These are phyloP conservation scores for Lamellibrachia columna DNA, from an alignment of 2,888 invertebrate species.

Conservation along the genomic window DNA sequence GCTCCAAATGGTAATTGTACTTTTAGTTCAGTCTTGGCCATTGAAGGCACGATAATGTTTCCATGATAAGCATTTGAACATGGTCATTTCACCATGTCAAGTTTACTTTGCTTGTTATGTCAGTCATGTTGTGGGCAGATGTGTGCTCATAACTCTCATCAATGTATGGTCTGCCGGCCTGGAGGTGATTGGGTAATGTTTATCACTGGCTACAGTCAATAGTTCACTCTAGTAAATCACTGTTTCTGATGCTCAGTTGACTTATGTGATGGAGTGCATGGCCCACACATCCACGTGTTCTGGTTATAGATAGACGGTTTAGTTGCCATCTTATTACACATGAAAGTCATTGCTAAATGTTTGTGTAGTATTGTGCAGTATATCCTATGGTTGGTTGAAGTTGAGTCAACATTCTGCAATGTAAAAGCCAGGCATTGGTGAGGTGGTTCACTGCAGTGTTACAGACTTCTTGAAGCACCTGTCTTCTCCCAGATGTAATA, in stretches of 20 bases:
- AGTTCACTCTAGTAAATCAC: neutral
- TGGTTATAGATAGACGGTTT: neutral
- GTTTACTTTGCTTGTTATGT: neutral
- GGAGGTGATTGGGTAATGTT: neutral
- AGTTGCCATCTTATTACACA: neutral
- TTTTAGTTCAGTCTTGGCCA: neutral
- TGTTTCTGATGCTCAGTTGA: neutral
- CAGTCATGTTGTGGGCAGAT: neutral
- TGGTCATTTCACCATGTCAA: neutral
- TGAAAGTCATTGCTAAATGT: neutral
- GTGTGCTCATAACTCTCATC: neutral
- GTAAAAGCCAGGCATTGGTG: neutral
- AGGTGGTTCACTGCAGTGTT: neutral
- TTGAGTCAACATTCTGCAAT: neutral
- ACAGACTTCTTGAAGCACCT: no score
- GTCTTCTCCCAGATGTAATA: no score
- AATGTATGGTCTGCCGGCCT: neutral
- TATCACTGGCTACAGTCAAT: neutral
- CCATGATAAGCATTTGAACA: neutral
- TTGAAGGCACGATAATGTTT: neutral
- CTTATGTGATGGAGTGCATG: neutral
- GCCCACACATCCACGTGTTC: neutral
- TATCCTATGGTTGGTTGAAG: neutral
- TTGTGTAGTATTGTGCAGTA: neutral
- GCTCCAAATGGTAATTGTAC: neutral